Base-by-base conservation (phyloP, 2,797 vertebrate genomes). In the Myripristis jacobus region DNA sequence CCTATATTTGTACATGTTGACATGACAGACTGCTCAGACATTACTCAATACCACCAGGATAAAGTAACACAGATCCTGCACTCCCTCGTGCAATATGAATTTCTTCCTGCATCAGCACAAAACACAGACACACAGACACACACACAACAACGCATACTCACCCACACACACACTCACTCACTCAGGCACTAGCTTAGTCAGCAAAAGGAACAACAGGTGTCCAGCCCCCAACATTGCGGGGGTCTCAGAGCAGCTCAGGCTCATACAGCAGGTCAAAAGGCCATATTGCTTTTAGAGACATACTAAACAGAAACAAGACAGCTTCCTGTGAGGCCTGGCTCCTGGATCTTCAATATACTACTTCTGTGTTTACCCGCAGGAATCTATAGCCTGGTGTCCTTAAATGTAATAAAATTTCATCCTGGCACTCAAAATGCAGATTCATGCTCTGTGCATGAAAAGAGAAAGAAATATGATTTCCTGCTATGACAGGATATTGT, bases 21-120 rank as follows among this genome's bases (percentile, higher is more conserved):
- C 88, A 82, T 81, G 80, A 81, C 73, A 73, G 61, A 78, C 58
- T 61, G 48, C 75, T 84, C 66, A 79, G 72, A 84, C 80, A 80
- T 84, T 75, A 78, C 50, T 81, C 73, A 72, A 59, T 66, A 84
- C 56, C 59, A 71, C 60, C 70, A 67, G 70, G 72, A 79, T 79
- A 75, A 65, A 76, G 71, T 84, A 79, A 84, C 77, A 75, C 70
- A 57, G 57, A 72, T 78, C 22, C 65, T 66, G 67, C 70, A 68
- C 31, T 87, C 75, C 59, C 63, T 19, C 4, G 73, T 63, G 78
- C 22, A 79, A 79, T 80, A 75, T 75, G 51, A 80, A 77, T 79
- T 88, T 77, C 67, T 69, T 22, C 56, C 15, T 58, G 27, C 57
- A 56, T 88, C 88, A 88, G 86, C 82, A 82, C 52, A 83, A 84